Base-by-base conservation (phyloP, 2,113 vertebrate species). In the Piprites chloris region DNA sequence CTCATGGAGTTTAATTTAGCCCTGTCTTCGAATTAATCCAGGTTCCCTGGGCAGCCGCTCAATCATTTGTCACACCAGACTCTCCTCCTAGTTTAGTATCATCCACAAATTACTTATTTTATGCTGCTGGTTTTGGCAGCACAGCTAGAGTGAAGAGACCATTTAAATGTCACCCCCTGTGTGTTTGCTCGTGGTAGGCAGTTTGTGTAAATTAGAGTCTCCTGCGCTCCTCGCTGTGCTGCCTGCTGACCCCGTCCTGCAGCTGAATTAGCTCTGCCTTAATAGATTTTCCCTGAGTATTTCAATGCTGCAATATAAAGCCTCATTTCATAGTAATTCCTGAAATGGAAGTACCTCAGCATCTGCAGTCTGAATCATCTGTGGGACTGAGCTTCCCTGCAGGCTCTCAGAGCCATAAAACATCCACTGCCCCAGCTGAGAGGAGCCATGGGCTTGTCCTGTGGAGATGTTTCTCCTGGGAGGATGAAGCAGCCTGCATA, bases 171-270 rank as follows among this genome's bases (percentile, higher is more conserved):
- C 94, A 73, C 52, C 59, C 87, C 78, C 18, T 19, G 81, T 56
- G 69, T 66, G 80, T 83, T 93, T 96, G 82, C 78, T 90, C 2
- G 0, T 88, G 61, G 78, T 61, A 75, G 55, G 77, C 63, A 44
- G 47, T 92, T 89, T 84, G 87, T 85, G 88, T 58, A 89, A 96
- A 96, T 93, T 66, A 69, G 55, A 84, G 66, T 77, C 72, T 91
- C 76, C 69, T 53, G 58, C 42, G 75, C 46, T 63, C 73, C 83
- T 88, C 0, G 0, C 85, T 90, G 91, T 56, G 94, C 85, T 68
- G 81, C 85, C 81, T 87, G 87, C 92, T 95, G 78, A 95, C 83
- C 95, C 79, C 24, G 1, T 79, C 89, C 90, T 56, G 41, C 59
- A 78, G 81, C 77, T 94, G 84, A 88, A 82, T 95, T 90, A 88